These are phyloP conservation scores for Dicyema japonicum DNA, from an alignment of 1,140 invertebrate genomes.

Conservation along the genomic window DNA sequence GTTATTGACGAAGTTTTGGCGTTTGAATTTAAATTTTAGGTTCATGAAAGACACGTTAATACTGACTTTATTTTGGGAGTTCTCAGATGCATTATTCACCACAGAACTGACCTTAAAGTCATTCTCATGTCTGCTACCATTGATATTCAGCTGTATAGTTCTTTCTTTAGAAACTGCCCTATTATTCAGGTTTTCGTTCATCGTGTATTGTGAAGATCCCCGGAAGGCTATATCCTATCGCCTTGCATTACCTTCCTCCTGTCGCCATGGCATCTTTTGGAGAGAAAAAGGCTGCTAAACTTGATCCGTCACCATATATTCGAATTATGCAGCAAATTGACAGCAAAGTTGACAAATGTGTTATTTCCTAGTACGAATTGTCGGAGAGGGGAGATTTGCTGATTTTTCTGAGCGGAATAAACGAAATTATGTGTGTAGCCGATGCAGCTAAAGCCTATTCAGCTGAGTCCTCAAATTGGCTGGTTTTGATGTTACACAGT, in stretches of 20 bases:
- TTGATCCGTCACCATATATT: constrained; percentile 59
- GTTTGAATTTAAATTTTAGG: constrained; percentile 6
- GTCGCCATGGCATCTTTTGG: too few relatives aligned
- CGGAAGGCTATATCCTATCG: not conserved
- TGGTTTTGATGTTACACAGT: constrained; percentile 68
- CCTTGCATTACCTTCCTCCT: not conserved
- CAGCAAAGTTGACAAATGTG: constrained; percentile 28
- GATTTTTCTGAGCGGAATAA: constrained; percentile 74
- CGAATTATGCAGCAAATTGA: constrained; percentile 64
- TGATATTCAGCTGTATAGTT: constrained; percentile 57
- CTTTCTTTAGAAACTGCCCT: constrained; percentile 51
- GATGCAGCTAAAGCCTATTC: constrained; percentile 52
- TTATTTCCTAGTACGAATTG: too few relatives aligned
- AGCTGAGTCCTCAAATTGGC: constrained; percentile 48
- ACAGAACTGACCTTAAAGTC: constrained; percentile 45
- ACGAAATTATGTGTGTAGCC: constrained; percentile 57
- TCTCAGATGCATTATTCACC: constrained; percentile 49
- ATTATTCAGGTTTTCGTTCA: constrained; percentile 52
- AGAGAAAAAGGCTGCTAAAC: too few relatives aligned
- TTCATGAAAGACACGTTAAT: constrained; percentile 62
- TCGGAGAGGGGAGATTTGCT: constrained; percentile 81
- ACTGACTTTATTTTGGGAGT: constrained; percentile 74
- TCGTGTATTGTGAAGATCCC: too few relatives aligned
- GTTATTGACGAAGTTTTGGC: constrained; percentile 40
- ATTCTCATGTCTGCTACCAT: constrained; percentile 95